These are phyloP conservation scores for Brachycybe producta DNA, from an alignment of 2,888 invertebrate species.

Conservation along the genomic window DNA sequence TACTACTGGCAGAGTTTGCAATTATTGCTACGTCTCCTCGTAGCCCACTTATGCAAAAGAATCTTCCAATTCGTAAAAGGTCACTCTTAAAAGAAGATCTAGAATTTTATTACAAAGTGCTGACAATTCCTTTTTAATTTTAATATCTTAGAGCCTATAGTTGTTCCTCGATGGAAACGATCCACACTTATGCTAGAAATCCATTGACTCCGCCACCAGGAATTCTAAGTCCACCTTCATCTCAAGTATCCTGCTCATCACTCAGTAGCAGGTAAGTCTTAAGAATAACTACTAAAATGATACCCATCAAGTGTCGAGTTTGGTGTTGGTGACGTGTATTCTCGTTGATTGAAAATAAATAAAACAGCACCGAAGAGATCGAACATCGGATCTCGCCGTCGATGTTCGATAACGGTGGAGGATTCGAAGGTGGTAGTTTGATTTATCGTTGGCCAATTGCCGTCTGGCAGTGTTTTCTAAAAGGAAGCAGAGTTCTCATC, in stretches of 20 bases:
- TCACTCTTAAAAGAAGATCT: slow-evolving; percentile 17
- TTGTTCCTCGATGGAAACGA: slow-evolving; percentile 14
- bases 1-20: slow-evolving; percentile 29
- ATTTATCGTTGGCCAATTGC: slow-evolving; percentile 31
- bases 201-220: slow-evolving; percentile 26
- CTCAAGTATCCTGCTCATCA: slow-evolving; percentile 29
- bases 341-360: no score
- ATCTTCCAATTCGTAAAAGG: slow-evolving; percentile 26
- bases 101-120: neutral
- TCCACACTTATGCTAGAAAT: slow-evolving; percentile 22
- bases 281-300: slow-evolving; percentile 20
- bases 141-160: slow-evolving; percentile 13
- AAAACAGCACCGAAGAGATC: slow-evolving; percentile 8
- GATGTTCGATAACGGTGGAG: neutral
- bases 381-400: neutral
- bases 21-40: slow-evolving; percentile 28
- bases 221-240: slow-evolving; percentile 28
- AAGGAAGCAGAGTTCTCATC: slow-evolving; percentile 20
- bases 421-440: neutral
- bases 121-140: neutral
- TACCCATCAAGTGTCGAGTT: neutral
- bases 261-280: slow-evolving; percentile 30
- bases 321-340: no score
- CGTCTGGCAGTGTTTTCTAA: slow-evolving; percentile 36
- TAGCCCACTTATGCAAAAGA: slow-evolving; percentile 24